Conservation (phyloP, 2,888 invertebrate genomes). For the Ctenicera cuprea region DNA sequence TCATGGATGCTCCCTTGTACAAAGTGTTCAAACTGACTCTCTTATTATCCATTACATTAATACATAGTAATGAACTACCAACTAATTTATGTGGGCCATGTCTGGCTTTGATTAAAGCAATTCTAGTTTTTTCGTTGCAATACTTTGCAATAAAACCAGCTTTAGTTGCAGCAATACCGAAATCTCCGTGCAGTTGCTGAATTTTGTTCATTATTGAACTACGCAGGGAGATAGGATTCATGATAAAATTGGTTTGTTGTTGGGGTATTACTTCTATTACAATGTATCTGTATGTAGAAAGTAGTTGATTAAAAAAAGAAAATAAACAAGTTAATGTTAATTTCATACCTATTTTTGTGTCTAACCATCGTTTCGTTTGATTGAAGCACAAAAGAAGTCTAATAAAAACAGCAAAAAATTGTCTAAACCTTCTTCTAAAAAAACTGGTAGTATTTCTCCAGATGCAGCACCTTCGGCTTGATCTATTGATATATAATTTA, state of each 20-base stretch:
- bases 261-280: constrained; percentile 79
- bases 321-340: constrained; percentile 28
- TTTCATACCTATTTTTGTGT: constrained; percentile 65
- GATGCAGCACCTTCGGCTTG: too few relatives aligned
- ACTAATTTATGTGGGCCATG: constrained; percentile 86
- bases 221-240: constrained; percentile 76
- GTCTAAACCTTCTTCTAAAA: neutral
- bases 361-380: constrained; percentile 67
- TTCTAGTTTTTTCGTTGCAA: constrained; percentile 84
- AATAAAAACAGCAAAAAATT: neutral
- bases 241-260: constrained; percentile 71
- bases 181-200: constrained; percentile 84
- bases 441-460: neutral
- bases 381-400: constrained; percentile 54
- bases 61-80: constrained; percentile 80
- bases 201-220: constrained; percentile 78
- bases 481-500: too few relatives aligned
- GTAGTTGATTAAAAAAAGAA: neutral
- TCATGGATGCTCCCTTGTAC: constrained; percentile 86
- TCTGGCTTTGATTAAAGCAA: constrained; percentile 82
- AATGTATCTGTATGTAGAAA: constrained; percentile 76
- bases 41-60: constrained; percentile 80
- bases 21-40: constrained; percentile 79
- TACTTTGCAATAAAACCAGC: constrained; percentile 86
- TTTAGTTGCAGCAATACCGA: constrained; percentile 82